These are phyloP conservation scores for Xiphophorus couchianus DNA, from an alignment of 2,113 vertebrate species.

Conservation along the genomic window DNA sequence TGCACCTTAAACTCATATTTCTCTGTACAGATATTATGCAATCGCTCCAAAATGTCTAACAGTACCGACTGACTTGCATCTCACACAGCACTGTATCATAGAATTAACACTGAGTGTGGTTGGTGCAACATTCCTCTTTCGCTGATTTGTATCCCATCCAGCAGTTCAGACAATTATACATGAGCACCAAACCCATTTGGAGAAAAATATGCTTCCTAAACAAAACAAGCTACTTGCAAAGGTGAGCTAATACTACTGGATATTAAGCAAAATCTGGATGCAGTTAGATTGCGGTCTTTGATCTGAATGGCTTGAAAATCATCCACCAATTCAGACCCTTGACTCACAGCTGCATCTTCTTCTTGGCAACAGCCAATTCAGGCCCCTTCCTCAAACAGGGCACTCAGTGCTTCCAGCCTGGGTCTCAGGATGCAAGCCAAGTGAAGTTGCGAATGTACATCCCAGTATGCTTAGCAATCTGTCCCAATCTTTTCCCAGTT, in stretches of 20 bases:
- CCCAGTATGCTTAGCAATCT: neutral
- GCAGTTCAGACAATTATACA: constrained; percentile 21
- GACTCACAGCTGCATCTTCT: constrained; percentile 63
- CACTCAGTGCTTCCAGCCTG: constrained; percentile 40
- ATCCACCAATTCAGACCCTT: constrained; percentile 16
- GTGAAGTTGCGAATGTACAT: neutral
- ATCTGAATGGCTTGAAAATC: neutral
- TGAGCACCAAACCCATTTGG: neutral
- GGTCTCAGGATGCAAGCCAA: neutral
- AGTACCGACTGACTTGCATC: constrained; percentile 12
- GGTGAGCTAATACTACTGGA: neutral
- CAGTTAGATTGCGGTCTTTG: neutral
- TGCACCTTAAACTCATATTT: neutral
- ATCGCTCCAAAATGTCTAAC: neutral
- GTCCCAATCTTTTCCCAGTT: constrained; percentile 14
- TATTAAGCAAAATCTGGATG: neutral
- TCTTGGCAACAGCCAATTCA: constrained; percentile 11
- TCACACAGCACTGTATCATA: constrained; percentile 8
- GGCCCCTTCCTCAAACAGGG: neutral
- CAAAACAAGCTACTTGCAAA: neutral
- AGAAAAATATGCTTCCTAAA: neutral
- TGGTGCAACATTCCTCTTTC: neutral
- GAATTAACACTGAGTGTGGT: constrained; percentile 8
- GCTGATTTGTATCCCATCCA: constrained; percentile 10
- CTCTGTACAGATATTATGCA: neutral